These are phyloP conservation scores for Venustaconcha ellipsiformis DNA, from an alignment of 1,140 invertebrate genomes.

Conservation along the genomic window DNA sequence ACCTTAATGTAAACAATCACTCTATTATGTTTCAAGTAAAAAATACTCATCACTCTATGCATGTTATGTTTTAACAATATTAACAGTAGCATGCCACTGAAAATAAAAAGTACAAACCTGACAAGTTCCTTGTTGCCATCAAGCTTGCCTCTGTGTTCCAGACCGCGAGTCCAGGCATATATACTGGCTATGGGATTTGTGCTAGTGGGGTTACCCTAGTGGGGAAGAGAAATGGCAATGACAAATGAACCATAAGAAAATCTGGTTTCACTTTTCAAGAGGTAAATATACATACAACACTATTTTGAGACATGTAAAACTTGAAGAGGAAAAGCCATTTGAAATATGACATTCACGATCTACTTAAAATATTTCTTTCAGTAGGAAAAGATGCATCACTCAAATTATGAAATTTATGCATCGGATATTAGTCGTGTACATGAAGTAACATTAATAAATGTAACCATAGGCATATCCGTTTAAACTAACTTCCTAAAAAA, in stretches of 20 bases:
- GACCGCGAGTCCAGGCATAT: conserved; percentile 95
- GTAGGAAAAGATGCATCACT: not conserved
- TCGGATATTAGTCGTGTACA: too few relatives aligned
- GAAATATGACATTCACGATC: not conserved
- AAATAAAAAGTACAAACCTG: conserved; percentile 23
- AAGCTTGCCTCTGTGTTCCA: conserved; percentile 92
- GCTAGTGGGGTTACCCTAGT: conserved; percentile 68
- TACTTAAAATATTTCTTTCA: not conserved
- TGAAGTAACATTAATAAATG: too few relatives aligned
- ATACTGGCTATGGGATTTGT: conserved; percentile 84
- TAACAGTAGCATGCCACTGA: too few relatives aligned
- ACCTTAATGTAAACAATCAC: too few relatives aligned
- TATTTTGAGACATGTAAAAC: not conserved
- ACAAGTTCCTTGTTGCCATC: conserved; percentile 86
- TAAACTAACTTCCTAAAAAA: too few relatives aligned
- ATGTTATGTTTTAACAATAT: not conserved
- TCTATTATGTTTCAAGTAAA: not conserved
- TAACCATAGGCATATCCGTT: too few relatives aligned
- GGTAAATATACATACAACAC: not conserved
- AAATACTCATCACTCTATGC: not conserved
- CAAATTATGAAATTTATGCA: too few relatives aligned
- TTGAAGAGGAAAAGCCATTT: not conserved
- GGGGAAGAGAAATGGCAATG: conserved; percentile 14
- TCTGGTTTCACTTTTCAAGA: not conserved
- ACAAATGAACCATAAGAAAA: not conserved